A percentile compares a stretch with the other conserved stretches of the same genome.
Evolutionary conservation across 2,888 invertebrate species (phyloP).

Genomic region (Perdita meconis): DNA sequence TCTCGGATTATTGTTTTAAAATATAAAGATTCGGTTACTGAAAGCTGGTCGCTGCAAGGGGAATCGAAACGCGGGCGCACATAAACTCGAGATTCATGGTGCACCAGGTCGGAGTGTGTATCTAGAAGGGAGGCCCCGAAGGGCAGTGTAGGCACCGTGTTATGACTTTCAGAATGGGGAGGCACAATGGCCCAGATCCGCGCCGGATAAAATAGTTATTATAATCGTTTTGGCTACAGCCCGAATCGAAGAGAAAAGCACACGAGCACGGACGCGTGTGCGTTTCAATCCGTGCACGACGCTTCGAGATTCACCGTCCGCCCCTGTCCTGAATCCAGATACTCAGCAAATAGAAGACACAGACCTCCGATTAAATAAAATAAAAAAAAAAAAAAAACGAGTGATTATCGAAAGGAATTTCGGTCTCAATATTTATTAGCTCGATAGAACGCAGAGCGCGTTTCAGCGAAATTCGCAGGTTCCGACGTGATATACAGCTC

Average conservation of each 20-base stretch:
- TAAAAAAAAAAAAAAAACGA: slow-evolving; percentile 60
- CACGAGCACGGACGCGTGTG: slow-evolving; percentile 17
- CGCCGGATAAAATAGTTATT: slow-evolving; percentile 84
- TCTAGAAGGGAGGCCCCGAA: slow-evolving; percentile 70
- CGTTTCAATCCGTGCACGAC: slow-evolving; percentile 31
- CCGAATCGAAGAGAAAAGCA: slow-evolving; percentile 57
- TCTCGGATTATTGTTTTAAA: background rate
- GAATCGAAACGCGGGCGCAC: slow-evolving; percentile 38
- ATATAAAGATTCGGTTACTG: background rate
- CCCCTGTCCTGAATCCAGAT: slow-evolving; percentile 41
- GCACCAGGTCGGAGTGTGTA: slow-evolving; percentile 60
- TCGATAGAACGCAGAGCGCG: background rate
- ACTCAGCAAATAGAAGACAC: slow-evolving; percentile 60
- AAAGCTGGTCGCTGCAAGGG: background rate
- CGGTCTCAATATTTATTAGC: no score
- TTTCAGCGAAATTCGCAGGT: slow-evolving; percentile 19
- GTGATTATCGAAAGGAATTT: background rate
- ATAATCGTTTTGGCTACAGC: slow-evolving; percentile 82
- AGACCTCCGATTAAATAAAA: slow-evolving; percentile 77
- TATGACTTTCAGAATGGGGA: slow-evolving; percentile 84
- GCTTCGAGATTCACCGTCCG: slow-evolving; percentile 33
- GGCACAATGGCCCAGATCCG: slow-evolving; percentile 84
- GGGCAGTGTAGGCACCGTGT: slow-evolving; percentile 81
- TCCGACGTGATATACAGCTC: background rate
- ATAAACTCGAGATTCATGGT: slow-evolving; percentile 71